Evolutionary conservation across 2,797 vertebrate species (phyloP), one percentile per base, ranked within the genome.

Genomic region (Heliangelus exortis): DNA sequence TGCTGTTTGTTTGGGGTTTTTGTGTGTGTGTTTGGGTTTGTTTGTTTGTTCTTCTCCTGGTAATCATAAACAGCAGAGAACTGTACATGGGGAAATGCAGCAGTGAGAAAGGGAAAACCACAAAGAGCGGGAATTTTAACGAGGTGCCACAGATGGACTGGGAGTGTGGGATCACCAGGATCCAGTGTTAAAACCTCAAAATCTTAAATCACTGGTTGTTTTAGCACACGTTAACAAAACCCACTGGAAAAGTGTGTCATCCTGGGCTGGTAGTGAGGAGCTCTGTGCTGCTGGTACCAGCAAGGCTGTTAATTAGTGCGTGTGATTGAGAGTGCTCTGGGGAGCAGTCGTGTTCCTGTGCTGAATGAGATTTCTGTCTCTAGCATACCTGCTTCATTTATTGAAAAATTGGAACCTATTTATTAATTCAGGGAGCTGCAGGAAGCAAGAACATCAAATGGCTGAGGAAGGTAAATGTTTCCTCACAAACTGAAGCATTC

Each of bases 251-350:
- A 96, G 89, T 96, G 5, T 95, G 93, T 96, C 93, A 92, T 93
- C 73, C 62, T 93, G 63, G 75, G 28, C 16, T 75, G 34, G 87
- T 77, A 72, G 65, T 0, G 7, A 87, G 90, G 84, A 83, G 84
- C 7, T 6, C 55, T 55, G 20, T 3, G 26, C 76, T 89, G 92
- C 81, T 90, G 86, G 86, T 95, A 94, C 53, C 76, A 91, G 92
- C 73, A 78, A 89, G 75, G 80, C 92, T 92, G 92, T 95, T 96
- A 96, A 95, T 96, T 94, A 94, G 93, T 90, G 94, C 85, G 9
- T 89, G 89, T 95, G 96, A 96, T 96, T 36, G 87, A 96, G 57
- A 41, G 71, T 79, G 89, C 94, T 96, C 92, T 88, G 73, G 95
- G 95, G 92, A 95, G 25, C 0, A 0, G 21, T 87, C 2, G 0